Percentiles rank a stretch among this genome's conserved stretches.
These are phyloP conservation scores for Alviniconcha marisindica DNA, from an alignment of 1,140 invertebrate species.

Conservation along the genomic window DNA sequence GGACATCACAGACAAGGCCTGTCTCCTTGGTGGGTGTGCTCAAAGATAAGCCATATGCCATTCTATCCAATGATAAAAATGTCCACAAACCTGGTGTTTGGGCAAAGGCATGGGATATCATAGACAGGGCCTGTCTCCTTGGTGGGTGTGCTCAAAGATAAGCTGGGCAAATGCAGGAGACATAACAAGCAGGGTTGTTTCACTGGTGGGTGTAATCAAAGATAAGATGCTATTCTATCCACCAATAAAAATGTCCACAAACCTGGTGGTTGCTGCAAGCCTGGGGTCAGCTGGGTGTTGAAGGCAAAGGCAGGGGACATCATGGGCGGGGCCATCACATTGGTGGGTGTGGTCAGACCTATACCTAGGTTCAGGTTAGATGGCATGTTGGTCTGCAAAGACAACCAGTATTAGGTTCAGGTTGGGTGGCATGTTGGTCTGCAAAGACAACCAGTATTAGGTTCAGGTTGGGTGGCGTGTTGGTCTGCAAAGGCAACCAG, in stretches of 20 bases:
- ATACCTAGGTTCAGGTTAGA: conserved; percentile 29
- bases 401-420: conserved; percentile 13
- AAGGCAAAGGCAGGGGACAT: conserved; percentile 36
- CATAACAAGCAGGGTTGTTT: too few relatives aligned
- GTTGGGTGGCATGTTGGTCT: conserved; percentile 32
- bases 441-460: conserved; percentile 33
- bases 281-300: conserved; percentile 36
- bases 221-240: not conserved
- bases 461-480: not conserved
- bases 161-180: too few relatives aligned
- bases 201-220: not conserved
- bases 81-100: too few relatives aligned
- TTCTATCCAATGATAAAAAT: too few relatives aligned
- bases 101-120: too few relatives aligned
- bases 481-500: conserved; percentile 40
- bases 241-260: not conserved
- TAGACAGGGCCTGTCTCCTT: too few relatives aligned
- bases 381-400: conserved; percentile 43
- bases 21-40: too few relatives aligned
- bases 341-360: conserved; percentile 23
- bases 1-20: too few relatives aligned
- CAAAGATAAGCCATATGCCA: too few relatives aligned
- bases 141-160: too few relatives aligned
- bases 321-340: conserved; percentile 41
- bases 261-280: conserved; percentile 28